Conservation (phyloP, 2,888 invertebrate species). For the Diarsia rubi region DNA sequence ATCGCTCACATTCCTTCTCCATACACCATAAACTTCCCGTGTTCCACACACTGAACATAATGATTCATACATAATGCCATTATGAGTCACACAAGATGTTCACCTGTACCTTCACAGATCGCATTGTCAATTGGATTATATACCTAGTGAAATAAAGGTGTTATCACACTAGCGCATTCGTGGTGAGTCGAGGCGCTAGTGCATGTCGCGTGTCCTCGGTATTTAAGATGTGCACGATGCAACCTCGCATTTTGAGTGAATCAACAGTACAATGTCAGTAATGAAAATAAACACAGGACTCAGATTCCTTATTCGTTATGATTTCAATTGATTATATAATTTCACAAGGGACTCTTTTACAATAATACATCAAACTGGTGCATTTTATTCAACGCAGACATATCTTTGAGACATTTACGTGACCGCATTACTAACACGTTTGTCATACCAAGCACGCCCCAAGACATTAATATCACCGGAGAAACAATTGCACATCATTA, state of each 20-base stretch:
- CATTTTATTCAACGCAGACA: constrained; percentile 4
- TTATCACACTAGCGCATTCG: constrained; percentile 17
- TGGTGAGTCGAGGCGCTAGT: background rate
- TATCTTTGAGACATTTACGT: background rate
- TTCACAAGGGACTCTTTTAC: background rate
- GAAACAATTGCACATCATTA: constrained; percentile 26
- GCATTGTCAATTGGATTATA: constrained; percentile 61
- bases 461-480: background rate
- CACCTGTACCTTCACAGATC: constrained; percentile 70
- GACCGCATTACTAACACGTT: constrained; percentile 22
- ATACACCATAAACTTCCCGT: constrained; percentile 74
- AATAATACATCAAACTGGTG: background rate
- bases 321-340: background rate
- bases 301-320: background rate
- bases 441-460: constrained; percentile 9
- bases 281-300: constrained; percentile 9
- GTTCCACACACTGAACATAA: constrained; percentile 71
- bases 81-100: constrained; percentile 72
- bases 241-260: constrained; percentile 15
- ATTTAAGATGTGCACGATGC: background rate
- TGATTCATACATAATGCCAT: constrained; percentile 69
- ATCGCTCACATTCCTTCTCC: constrained; percentile 69
- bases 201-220: background rate
- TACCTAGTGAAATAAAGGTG: constrained; percentile 30
- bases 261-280: constrained; percentile 29